Conservation (phyloP, 2,888 invertebrate genomes). For the Euplagia quadripunctaria region DNA sequence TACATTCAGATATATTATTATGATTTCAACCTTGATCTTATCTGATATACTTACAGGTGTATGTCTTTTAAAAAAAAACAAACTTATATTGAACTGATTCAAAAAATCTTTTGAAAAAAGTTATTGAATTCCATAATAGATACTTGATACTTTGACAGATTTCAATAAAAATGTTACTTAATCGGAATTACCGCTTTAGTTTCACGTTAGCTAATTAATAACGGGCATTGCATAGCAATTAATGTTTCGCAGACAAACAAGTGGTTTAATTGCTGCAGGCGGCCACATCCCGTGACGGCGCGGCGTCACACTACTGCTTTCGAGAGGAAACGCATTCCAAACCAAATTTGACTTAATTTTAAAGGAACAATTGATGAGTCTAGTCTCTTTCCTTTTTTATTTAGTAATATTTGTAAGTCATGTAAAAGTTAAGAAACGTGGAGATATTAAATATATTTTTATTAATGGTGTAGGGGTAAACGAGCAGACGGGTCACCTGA, state of each 20-base stretch:
- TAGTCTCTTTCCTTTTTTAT: not conserved
- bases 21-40: too few species aligned
- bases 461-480: too few species aligned
- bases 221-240: not conserved
- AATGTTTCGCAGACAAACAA: conserved; percentile 3
- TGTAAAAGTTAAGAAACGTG: not conserved
- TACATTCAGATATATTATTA: too few species aligned
- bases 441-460: not conserved
- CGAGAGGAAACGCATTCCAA: not conserved
- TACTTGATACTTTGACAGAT: not conserved
- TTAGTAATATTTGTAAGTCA: not conserved
- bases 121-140: not conserved
- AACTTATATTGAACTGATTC: not conserved
- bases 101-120: not conserved
- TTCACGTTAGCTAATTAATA: conserved; percentile 7
- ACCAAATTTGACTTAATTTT: not conserved
- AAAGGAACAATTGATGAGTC: not conserved
- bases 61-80: not conserved
- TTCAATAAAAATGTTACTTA: not conserved
- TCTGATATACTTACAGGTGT: not conserved
- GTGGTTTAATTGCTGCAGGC: not conserved
- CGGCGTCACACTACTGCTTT: not conserved
- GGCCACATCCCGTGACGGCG: not conserved
- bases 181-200: not conserved
- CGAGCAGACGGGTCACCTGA: too few species aligned